These are phyloP conservation scores for Tetragonisca angustula DNA, from an alignment of 2,888 invertebrate species.

Conservation along the genomic window DNA sequence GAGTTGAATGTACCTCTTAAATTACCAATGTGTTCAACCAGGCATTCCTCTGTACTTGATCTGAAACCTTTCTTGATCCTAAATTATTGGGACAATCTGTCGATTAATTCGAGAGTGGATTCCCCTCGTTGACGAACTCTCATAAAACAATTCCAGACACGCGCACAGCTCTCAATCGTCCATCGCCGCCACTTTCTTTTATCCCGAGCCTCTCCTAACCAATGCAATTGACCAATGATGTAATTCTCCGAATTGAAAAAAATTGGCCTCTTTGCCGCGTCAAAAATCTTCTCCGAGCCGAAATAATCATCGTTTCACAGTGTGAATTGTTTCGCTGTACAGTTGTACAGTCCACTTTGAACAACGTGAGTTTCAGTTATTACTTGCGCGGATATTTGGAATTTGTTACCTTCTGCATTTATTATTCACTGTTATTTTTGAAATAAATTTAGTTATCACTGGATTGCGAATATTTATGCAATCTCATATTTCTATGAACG, in stretches of 20 bases:
- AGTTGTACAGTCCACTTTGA: neutral
- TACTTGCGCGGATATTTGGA: neutral
- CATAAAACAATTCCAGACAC: constrained; percentile 44
- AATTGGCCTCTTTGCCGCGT: constrained; percentile 27
- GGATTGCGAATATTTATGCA: neutral
- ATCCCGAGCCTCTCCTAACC: constrained; percentile 36
- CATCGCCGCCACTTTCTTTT: constrained; percentile 49
- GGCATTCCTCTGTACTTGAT: neutral
- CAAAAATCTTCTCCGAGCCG: constrained; percentile 14
- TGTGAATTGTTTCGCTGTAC: neutral
- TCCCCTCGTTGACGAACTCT: neutral
- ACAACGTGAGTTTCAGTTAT: neutral
- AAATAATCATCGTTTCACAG: neutral
- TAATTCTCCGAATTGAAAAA: constrained; percentile 48
- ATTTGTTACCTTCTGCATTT: neutral
- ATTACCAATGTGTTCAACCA: neutral
- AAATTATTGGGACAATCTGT: neutral
- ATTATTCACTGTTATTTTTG: rapidly evolving
- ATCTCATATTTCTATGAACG: neutral
- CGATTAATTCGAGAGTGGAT: neutral
- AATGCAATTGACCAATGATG: constrained; percentile 47
- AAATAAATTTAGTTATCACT: neutral
- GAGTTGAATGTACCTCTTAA: constrained; percentile 20
- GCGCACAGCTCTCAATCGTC: constrained; percentile 36
- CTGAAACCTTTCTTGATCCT: neutral